Conservation (phyloP, 2,113 vertebrate genomes). For the Aspidoscelis tigris region DNA sequence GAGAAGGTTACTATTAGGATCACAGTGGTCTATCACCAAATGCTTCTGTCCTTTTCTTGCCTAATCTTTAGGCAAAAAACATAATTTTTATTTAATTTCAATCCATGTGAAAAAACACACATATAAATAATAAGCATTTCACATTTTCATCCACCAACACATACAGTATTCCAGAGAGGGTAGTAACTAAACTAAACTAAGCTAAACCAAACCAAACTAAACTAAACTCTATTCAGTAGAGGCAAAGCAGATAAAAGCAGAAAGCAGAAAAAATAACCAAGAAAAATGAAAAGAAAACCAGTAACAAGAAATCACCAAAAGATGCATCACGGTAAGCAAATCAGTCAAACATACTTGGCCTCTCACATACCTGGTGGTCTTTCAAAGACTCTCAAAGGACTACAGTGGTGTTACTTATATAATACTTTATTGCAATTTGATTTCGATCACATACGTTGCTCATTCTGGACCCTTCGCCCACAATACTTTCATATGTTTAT, state of each 20-base stretch:
- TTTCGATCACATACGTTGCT: not conserved
- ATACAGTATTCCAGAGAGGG: not conserved
- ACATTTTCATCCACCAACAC: not conserved
- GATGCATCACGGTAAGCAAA: not conserved
- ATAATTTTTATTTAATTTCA: not conserved
- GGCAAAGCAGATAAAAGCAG: not conserved
- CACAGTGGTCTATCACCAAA: not conserved
- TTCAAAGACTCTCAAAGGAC: not conserved
- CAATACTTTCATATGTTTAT: not conserved
- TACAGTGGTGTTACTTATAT: not conserved
- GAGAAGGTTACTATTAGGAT: conserved; percentile 11
- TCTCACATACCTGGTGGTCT: not conserved
- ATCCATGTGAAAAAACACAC: too few relatives aligned
- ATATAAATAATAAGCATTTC: not conserved
- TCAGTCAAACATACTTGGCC: not conserved
- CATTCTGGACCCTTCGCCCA: not conserved
- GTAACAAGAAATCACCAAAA: not conserved
- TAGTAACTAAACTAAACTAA: not conserved
- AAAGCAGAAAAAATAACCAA: not conserved
- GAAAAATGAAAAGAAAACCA: not conserved
- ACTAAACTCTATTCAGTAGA: not conserved
- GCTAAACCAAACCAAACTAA: too few relatives aligned
- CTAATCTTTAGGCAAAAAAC: not conserved
- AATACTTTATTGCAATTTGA: not conserved
- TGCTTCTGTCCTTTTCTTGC: not conserved